A percentile compares a stretch with the other conserved stretches of the same genome.
Conservation (phyloP, 2,113 vertebrate species). For the Elephantulus edwardii region DNA sequence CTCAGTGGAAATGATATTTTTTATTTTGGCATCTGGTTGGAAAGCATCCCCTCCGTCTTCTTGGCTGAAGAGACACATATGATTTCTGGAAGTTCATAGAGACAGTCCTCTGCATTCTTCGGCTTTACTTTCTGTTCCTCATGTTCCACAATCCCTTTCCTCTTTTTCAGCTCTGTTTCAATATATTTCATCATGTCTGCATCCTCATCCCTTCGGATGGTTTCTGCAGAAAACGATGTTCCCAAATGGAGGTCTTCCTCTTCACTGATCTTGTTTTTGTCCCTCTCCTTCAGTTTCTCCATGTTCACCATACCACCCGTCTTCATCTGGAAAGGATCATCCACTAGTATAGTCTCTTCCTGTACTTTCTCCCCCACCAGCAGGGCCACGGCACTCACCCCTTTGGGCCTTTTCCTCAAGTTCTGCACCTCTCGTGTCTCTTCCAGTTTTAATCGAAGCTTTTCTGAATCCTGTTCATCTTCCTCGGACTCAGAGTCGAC, state of each 20-base stretch:
- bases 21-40: slow-evolving; percentile 99
- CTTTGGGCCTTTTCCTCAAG: slow-evolving; percentile 91
- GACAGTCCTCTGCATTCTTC: slow-evolving; percentile 95
- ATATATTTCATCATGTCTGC: slow-evolving; percentile 99
- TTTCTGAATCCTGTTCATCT: slow-evolving; percentile 88
- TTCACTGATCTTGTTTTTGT: slow-evolving; percentile 93
- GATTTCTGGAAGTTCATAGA: slow-evolving; percentile 96
- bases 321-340: slow-evolving; percentile 97
- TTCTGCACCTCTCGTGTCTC: slow-evolving; percentile 97
- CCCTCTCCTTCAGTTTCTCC: slow-evolving; percentile 97
- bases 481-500: slow-evolving; percentile 86
- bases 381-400: slow-evolving; percentile 88
- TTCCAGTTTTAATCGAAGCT: slow-evolving; percentile 93
- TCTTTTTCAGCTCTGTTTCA: slow-evolving; percentile 98
- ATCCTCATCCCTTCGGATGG: slow-evolving; percentile 97
- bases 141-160: slow-evolving; percentile 94
- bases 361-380: slow-evolving; percentile 95
- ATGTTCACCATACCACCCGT: slow-evolving; percentile 97
- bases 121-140: slow-evolving; percentile 95
- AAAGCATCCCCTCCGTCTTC: slow-evolving; percentile 98
- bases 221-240: slow-evolving; percentile 98
- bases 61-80: slow-evolving; percentile 96
- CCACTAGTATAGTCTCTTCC: slow-evolving; percentile 85
- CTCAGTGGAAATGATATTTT: too few relatives aligned
- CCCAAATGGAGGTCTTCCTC: slow-evolving; percentile 96